Evolutionary conservation across 2,113 vertebrate species (phyloP).

Genomic region (Calidris pygmaea): DNA sequence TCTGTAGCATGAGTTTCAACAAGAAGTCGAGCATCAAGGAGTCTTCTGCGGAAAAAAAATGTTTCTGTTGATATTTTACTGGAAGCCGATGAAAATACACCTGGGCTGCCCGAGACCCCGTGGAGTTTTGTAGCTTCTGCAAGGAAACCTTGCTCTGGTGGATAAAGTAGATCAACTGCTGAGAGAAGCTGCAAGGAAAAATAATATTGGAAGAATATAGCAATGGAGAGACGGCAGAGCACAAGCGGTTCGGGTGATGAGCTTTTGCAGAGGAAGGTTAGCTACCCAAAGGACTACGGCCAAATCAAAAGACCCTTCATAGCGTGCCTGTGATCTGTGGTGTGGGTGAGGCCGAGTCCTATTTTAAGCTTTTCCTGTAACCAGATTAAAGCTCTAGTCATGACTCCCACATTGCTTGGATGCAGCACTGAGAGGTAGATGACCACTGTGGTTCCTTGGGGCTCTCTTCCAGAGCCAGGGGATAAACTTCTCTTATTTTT

Average conservation of each 20-base stretch:
- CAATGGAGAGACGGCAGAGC: background rate
- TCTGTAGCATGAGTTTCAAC: background rate
- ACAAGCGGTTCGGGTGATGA: background rate
- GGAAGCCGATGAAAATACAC: background rate
- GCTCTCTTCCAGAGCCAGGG: background rate
- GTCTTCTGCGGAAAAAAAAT: background rate
- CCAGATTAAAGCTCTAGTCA: background rate
- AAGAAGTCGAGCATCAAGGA: background rate
- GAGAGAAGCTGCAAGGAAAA: background rate
- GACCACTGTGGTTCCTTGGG: background rate
- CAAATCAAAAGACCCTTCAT: background rate
- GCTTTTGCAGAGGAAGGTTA: background rate
- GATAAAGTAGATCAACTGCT: background rate
- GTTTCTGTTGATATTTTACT: background rate
- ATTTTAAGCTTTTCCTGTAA: background rate
- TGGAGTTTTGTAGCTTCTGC: background rate
- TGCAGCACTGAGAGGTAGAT: background rate
- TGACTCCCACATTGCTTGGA: background rate
- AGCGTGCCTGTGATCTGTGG: background rate
- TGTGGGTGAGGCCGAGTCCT: background rate
- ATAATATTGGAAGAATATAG: background rate
- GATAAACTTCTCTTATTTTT: background rate
- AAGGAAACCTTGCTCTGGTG: background rate
- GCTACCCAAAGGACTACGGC: background rate
- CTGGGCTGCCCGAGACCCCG: background rate